Conservation (phyloP, 2,797 vertebrate genomes). For the Mormyrus proboscirostris region DNA sequence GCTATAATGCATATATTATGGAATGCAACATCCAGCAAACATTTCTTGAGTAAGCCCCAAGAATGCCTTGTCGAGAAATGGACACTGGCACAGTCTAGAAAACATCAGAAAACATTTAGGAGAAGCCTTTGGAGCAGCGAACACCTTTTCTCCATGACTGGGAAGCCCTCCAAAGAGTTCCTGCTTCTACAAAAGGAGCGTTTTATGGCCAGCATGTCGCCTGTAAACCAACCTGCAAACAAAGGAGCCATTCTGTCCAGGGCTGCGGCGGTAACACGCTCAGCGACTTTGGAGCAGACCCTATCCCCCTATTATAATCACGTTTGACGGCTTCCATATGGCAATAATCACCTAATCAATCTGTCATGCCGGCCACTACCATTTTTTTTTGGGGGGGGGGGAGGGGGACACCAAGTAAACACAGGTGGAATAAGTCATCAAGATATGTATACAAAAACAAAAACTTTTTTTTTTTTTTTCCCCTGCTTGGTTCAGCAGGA, state of each 20-base stretch:
- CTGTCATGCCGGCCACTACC: constrained; percentile 35
- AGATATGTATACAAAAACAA: not conserved
- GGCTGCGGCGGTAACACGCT: constrained; percentile 7
- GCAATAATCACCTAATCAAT: constrained; percentile 59
- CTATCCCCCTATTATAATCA: constrained; percentile 49
- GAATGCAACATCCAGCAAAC: not conserved
- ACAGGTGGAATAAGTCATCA: not conserved
- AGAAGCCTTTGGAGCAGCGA: not conserved
- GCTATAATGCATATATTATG: not conserved
- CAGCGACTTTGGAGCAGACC: constrained; percentile 46
- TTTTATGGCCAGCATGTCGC: constrained; percentile 24
- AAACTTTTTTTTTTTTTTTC: not conserved
- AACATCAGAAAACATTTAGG: not conserved
- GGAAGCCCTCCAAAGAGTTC: not conserved
- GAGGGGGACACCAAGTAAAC: constrained; percentile 18
- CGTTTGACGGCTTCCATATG: constrained; percentile 58
- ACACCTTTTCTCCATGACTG: not conserved
- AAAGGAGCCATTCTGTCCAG: constrained; percentile 45
- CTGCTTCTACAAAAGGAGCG: constrained; percentile 16
- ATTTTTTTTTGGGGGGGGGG: not conserved
- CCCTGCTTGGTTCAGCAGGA: not conserved
- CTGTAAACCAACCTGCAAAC: constrained; percentile 33
- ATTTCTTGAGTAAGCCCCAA: not conserved
- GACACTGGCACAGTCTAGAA: not conserved
- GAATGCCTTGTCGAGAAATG: not conserved